These are phyloP conservation scores for Poecilia picta DNA, from an alignment of 2,797 vertebrate species.

Conservation along the genomic window DNA sequence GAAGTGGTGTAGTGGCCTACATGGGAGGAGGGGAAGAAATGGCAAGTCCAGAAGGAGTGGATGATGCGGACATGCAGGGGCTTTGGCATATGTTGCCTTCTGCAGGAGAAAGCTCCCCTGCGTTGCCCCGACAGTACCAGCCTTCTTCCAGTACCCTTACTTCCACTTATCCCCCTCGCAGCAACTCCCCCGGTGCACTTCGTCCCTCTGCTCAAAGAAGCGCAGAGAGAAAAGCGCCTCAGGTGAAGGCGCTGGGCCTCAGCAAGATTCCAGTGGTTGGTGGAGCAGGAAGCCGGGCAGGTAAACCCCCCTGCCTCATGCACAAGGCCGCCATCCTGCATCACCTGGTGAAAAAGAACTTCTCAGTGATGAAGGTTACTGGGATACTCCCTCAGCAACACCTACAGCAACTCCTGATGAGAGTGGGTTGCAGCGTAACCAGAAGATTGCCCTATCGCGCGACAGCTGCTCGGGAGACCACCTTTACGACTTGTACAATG, in stretches of 20 bases:
- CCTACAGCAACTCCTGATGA: constrained; percentile 91
- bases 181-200: constrained; percentile 46
- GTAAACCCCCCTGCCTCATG: constrained; percentile 70
- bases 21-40: constrained; percentile 99
- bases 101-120: constrained; percentile 82
- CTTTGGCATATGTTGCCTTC: constrained; percentile 97
- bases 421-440: constrained; percentile 71
- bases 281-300: constrained; percentile 54
- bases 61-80: constrained; percentile 92
- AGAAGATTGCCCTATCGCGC: constrained; percentile 82
- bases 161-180: constrained; percentile 61
- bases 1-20: constrained; percentile 90
- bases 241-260: constrained; percentile 85
- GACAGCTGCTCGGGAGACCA: constrained; percentile 94
- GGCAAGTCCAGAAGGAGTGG: constrained; percentile 96
- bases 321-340: constrained; percentile 66
- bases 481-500: constrained; percentile 90
- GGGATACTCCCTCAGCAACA: constrained; percentile 93
- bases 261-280: constrained; percentile 85
- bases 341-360: constrained; percentile 88
- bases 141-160: constrained; percentile 53
- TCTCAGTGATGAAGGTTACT: constrained; percentile 94
- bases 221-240: constrained; percentile 74
- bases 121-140: constrained; percentile 67
- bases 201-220: constrained; percentile 54